phyloP scores from a whole-genome alignment of 2,888 invertebrate genomes.

The Andrena camellia region DNA sequence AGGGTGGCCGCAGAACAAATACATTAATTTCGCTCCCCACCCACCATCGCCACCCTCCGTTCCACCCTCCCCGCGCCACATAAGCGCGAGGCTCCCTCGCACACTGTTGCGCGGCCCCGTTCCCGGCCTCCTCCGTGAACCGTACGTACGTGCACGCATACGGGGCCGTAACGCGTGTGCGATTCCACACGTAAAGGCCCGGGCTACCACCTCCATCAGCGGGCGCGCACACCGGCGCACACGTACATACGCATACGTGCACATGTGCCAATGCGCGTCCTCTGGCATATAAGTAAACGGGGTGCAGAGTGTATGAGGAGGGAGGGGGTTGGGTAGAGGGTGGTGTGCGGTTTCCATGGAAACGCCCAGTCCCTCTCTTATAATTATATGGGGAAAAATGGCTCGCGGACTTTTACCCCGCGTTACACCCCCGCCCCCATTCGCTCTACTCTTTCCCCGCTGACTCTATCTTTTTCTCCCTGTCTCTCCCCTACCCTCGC shows the following conservation, averaged over 20 bases:
- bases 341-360: conserved; percentile 83
- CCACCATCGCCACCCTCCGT: conserved; percentile 51
- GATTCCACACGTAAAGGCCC: conserved; percentile 15
- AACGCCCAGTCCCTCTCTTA: conserved; percentile 84
- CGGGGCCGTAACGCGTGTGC: conserved; percentile 32
- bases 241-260: conserved; percentile 54
- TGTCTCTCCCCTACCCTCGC: conserved; percentile 32
- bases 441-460: conserved; percentile 56
- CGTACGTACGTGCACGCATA: conserved; percentile 56
- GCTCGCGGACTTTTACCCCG: conserved; percentile 84
- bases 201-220: conserved; percentile 58
- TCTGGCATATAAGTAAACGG: conserved; percentile 83
- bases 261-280: conserved; percentile 78
- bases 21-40: conserved; percentile 83
- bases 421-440: conserved; percentile 74
- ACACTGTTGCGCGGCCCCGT: conserved; percentile 15
- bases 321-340: conserved; percentile 71
- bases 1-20: conserved; percentile 84
- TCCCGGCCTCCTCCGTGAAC: conserved; percentile 34
- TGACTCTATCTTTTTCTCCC: conserved; percentile 43
- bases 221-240: conserved; percentile 34
- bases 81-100: conserved; percentile 13
- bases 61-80: conserved; percentile 19
- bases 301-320: conserved; percentile 77
- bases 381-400: conserved; percentile 85